Percentiles rank a stretch among this genome's conserved stretches.
Evolutionary conservation across 2,113 vertebrate species (phyloP).

Genomic region (Anolis sagrei): DNA sequence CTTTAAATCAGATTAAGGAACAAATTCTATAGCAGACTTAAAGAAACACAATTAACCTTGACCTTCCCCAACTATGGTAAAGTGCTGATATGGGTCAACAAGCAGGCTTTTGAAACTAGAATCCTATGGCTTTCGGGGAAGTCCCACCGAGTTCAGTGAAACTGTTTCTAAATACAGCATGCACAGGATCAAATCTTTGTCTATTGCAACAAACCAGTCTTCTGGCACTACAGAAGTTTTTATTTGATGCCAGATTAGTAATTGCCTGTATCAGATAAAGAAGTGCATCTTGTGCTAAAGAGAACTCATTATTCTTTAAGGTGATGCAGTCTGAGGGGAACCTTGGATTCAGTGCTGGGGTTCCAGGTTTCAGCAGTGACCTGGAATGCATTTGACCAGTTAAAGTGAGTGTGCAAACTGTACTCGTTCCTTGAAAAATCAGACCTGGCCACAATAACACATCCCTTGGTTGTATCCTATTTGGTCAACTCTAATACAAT

Average conservation of each 20-base stretch:
- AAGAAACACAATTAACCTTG: slow-evolving; percentile 8
- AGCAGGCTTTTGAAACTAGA: not conserved
- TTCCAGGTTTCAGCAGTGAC: not conserved
- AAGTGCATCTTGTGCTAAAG: too few species aligned
- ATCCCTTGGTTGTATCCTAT: too few species aligned
- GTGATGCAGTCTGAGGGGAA: too few species aligned
- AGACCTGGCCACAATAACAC: too few species aligned
- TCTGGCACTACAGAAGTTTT: not conserved
- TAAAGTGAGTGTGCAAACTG: too few species aligned
- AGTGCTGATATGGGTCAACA: not conserved
- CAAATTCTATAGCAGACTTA: not conserved
- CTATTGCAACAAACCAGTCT: too few species aligned
- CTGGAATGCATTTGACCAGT: not conserved
- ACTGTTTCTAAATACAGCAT: not conserved
- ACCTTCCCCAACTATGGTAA: not conserved
- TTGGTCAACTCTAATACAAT: not conserved
- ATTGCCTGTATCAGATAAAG: too few species aligned
- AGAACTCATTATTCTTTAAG: too few species aligned
- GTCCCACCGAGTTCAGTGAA: not conserved
- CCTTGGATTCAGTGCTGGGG: too few species aligned
- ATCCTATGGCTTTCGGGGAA: not conserved
- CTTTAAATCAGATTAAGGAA: slow-evolving; percentile 26
- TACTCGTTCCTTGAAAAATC: too few species aligned
- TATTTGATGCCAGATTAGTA: not conserved
- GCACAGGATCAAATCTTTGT: not conserved